These are phyloP conservation scores for Monochamus alternatus DNA, from an alignment of 2,888 invertebrate species.

Conservation along the genomic window DNA sequence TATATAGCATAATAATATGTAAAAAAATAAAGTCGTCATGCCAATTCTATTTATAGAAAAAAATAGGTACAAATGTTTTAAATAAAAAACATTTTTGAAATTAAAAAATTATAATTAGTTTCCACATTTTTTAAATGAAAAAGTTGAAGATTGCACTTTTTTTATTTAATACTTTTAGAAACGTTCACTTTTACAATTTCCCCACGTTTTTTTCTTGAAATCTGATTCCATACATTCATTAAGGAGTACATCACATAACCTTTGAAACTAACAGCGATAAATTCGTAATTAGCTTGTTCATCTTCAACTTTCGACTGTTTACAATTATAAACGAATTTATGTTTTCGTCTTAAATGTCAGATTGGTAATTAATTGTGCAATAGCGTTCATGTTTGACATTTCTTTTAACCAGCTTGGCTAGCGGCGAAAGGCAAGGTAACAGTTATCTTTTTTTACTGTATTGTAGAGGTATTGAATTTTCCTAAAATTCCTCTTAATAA, in stretches of 20 bases:
- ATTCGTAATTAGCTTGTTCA: not conserved
- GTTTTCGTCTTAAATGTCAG: not conserved
- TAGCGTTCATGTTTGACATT: not conserved
- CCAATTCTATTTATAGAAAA: too few relatives aligned
- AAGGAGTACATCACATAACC: not conserved
- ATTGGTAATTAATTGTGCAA: slow-evolving; percentile 6
- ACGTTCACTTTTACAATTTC: too few relatives aligned
- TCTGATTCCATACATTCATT: not conserved
- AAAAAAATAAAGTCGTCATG: too few relatives aligned
- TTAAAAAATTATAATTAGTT: too few relatives aligned
- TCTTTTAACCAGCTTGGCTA: not conserved
- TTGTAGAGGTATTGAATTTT: too few relatives aligned
- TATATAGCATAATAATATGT: not conserved
- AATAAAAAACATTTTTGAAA: too few relatives aligned
- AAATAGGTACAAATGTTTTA: too few relatives aligned
- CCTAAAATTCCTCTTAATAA: too few relatives aligned
- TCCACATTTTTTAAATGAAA: too few relatives aligned
- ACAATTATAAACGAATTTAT: not conserved
- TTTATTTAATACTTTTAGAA: too few relatives aligned
- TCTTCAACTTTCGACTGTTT: not conserved
- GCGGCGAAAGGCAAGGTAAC: not conserved
- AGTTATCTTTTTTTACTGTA: too few relatives aligned
- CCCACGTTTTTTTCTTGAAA: not conserved
- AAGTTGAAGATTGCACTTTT: too few relatives aligned
- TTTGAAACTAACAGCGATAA: not conserved